Evolutionary conservation across 2,797 vertebrate species (phyloP), one percentile per base, ranked within the genome.

Genomic region (Cynopterus sphinx): DNA sequence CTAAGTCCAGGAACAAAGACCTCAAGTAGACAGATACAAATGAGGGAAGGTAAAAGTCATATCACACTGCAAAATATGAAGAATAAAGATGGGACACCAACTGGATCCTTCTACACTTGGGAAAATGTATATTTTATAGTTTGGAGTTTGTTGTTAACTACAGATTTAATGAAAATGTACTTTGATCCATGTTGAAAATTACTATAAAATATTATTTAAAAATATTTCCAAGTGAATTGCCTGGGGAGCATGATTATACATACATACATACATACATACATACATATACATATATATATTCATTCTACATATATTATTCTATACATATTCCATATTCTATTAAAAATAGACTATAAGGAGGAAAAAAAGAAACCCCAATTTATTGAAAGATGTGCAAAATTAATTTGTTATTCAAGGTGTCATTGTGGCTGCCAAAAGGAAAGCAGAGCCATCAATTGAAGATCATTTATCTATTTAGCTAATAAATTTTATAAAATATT

Each of bases 181-280:
- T 81, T 90, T 87, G 24, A 73, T 78, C 85, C n/a, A 22, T 21
- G 13, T 61, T 90, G 36, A 70, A 96, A 68, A 87, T 81, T 61
- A 68, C 43, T 67, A 1, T 70, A 81, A 75, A 91, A 65, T 81
- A 79, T 51, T 74, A 70, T 84, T 79, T 74, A 1, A 33, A 65
- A 51, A 77, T 53, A 15, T 79, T 81, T 9, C 6, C 33, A 89
- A 93, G 33, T 94, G 41, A 83, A 49, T 90, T 94, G 9, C 10
- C 31, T 94, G 22, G 6, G 33, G 1, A 71, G 67, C 85, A 46
- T 67, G 39, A 75, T 41, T 10, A 46, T 33, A 61, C 13, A 0
- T 16, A 36, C 88, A 43, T 5, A 71, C 3, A 19, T 19, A 19
- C n/a, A 21, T 57, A 41, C 6, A 41, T 41, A 43, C 43, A 43